Evolutionary conservation across 2,113 vertebrate genomes (phyloP), one percentile per base, ranked within the genome.

Genomic region (Salvator merianae): DNA sequence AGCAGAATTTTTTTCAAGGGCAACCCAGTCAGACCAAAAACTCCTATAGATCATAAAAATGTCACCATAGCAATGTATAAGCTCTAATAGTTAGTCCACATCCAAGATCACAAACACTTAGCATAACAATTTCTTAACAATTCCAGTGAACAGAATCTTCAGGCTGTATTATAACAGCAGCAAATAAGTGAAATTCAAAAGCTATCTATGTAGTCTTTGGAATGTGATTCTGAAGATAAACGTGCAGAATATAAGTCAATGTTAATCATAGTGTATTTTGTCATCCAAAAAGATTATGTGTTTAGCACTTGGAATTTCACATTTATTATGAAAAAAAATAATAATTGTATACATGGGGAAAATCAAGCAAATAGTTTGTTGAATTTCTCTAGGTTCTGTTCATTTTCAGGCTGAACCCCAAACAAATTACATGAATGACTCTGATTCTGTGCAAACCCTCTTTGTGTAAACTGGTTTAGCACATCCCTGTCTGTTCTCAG

Each of bases 41-140:
- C 82, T 85, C 18, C 13, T 32, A 24, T 68, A 4, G 26, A 14
- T 7, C 18, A 43, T 12, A 75, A 30, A 75, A 75, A 75, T 81
- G 26, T 79, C 55, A n/a, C 0, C 0, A 38, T 0, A 36, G 13
- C 1, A 4, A 65, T 78, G 1, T 59, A 28, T 43, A 26, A 13
- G 9, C 26, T 32, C 2, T 47, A 83, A 62, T 55, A 34, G 78
- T 47, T n/a, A 62, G 32, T 38, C 34, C 14, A 69, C 30, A 83
- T 73, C 4, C 47, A 75, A 47, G 3, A 55, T 79, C 65, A 53
- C 32, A 53, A 43, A 86, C 40, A 59, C 7, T 40, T 59, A 8
- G 28, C 66, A 75, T 53, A 47, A 68, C 30, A 79, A 59, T 68
- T 62, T 40, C 43, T 74, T 69, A 75, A 74, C 76, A 47, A 24